Percentiles rank a stretch among this genome's conserved stretches.
phyloP scores from a whole-genome alignment of 2,797 vertebrate species.

The Sebastolobus alascanus region DNA sequence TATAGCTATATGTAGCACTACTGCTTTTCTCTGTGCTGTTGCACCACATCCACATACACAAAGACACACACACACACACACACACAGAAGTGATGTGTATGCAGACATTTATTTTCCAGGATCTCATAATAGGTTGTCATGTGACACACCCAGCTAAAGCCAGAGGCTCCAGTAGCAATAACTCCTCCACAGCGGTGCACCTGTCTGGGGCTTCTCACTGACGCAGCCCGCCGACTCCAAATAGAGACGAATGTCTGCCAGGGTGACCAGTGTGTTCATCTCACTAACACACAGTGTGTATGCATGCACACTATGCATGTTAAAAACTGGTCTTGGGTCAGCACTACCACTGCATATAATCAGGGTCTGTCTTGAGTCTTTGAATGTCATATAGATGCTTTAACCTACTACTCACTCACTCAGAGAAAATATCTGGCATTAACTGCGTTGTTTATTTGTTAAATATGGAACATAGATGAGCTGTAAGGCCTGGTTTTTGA shows the following conservation, averaged over 20 bases:
- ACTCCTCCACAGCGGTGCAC: slow-evolving; percentile 37
- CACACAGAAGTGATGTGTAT: background rate
- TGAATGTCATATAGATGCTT: background rate
- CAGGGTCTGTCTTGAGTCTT: background rate
- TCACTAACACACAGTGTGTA: background rate
- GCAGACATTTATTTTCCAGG: slow-evolving; percentile 25
- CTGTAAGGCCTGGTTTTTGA: background rate
- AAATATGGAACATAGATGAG: background rate
- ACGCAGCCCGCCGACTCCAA: slow-evolving; percentile 23
- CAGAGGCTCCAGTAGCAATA: slow-evolving; percentile 34
- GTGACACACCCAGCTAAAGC: slow-evolving; percentile 34
- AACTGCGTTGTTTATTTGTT: background rate
- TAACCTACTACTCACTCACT: background rate
- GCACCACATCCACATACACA: background rate
- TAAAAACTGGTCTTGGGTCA: background rate
- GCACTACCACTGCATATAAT: background rate
- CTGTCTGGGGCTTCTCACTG: slow-evolving; percentile 61
- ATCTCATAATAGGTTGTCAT: slow-evolving; percentile 35
- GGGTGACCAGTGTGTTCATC: slow-evolving; percentile 15
- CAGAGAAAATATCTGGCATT: background rate
- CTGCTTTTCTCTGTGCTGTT: background rate
- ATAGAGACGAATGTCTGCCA: slow-evolving; percentile 34
- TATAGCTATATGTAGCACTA: background rate
- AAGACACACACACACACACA: slow-evolving; percentile 1
- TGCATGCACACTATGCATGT: background rate